A percentile compares a stretch with the other conserved stretches of the same genome.
Conservation (phyloP, 2,113 vertebrate species). For the Clarias macrocephalus region DNA sequence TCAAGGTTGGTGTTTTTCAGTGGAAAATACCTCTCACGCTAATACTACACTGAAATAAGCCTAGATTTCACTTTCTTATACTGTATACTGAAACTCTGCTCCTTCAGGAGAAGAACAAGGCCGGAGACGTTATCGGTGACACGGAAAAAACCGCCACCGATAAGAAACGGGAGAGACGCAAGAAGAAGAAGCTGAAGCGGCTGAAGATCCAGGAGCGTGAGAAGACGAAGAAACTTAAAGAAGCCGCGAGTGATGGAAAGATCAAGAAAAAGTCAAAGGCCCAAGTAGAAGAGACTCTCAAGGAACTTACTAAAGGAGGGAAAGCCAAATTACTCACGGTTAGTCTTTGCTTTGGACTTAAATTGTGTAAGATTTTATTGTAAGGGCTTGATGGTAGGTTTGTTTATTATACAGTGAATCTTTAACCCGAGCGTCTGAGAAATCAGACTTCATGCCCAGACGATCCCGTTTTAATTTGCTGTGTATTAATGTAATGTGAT, state of each 20-base stretch:
- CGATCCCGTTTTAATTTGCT: not conserved
- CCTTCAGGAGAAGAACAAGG: constrained; percentile 89
- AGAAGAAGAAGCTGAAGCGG: constrained; percentile 82
- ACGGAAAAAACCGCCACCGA: constrained; percentile 89
- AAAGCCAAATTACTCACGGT: constrained; percentile 86
- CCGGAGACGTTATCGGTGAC: constrained; percentile 82
- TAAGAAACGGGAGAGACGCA: constrained; percentile 87
- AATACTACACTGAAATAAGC: not conserved
- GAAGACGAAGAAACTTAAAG: constrained; percentile 77
- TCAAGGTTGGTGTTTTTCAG: constrained; percentile 78
- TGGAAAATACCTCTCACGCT: not conserved
- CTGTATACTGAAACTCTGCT: not conserved
- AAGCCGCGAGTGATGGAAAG: constrained; percentile 67
- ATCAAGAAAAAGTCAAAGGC: constrained; percentile 74
- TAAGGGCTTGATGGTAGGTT: not conserved
- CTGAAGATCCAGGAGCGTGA: constrained; percentile 81
- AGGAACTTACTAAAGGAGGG: constrained; percentile 83
- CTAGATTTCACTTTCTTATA: not conserved
- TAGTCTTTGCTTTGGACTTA: constrained; percentile 21
- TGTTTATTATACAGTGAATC: not conserved
- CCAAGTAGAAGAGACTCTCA: constrained; percentile 76
- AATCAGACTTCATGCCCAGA: not conserved
- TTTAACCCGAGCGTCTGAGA: not conserved
- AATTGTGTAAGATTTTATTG: not conserved
- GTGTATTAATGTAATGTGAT: not conserved